Conservation (phyloP, 2,797 vertebrate genomes). For the Acipenser transmontanus region DNA sequence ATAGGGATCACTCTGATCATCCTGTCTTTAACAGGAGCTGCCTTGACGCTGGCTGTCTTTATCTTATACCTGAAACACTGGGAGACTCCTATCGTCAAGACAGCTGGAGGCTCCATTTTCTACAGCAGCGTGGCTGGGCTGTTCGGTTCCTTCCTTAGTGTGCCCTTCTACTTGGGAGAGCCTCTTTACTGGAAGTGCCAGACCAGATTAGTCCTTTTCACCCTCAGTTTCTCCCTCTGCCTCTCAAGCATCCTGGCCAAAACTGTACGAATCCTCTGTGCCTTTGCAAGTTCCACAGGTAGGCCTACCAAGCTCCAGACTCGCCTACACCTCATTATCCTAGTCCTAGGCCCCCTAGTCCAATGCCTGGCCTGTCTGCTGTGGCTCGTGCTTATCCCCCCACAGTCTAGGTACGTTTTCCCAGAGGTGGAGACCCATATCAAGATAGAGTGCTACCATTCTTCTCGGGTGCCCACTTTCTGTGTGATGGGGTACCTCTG, state of each 20-base stretch:
- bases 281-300: not conserved
- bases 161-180: not conserved
- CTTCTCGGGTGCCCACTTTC: not conserved
- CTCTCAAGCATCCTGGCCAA: slow-evolving; percentile 12
- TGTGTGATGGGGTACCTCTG: not conserved
- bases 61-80: not conserved
- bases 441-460: not conserved
- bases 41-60: not conserved
- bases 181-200: slow-evolving; percentile 2
- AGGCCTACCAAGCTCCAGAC: slow-evolving; percentile 1
- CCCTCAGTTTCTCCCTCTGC: slow-evolving; percentile 8
- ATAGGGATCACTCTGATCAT: too few relatives aligned
- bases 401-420: too few relatives aligned
- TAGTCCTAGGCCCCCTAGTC: not conserved
- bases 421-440: not conserved
- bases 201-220: not conserved
- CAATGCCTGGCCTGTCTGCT: not conserved
- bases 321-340: slow-evolving; percentile 1
- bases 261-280: not conserved
- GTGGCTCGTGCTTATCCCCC: slow-evolving; percentile 4
- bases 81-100: slow-evolving; percentile 10
- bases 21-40: too few relatives aligned
- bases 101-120: slow-evolving; percentile 2
- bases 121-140: not conserved
- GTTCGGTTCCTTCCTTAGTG: slow-evolving; percentile 3